Percentiles rank a stretch among this genome's conserved stretches.
Evolutionary conservation across 2,797 vertebrate genomes (phyloP).

Genomic region (Melanogrammus aeglefinus): DNA sequence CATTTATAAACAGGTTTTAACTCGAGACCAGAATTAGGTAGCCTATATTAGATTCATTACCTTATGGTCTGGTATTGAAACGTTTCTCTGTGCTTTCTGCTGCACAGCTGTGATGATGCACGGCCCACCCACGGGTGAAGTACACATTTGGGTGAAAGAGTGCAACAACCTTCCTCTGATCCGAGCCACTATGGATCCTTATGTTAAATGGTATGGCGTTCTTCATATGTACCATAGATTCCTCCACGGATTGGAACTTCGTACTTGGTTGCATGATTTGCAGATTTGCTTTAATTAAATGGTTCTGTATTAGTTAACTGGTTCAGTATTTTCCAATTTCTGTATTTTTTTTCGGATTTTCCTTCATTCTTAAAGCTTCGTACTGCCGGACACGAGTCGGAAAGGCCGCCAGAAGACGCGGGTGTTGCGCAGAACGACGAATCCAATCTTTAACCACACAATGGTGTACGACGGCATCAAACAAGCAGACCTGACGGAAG

Average conservation of each 20-base stretch:
- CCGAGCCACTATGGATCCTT: conserved; percentile 84
- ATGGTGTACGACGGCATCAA: conserved; percentile 97
- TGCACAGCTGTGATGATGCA: conserved; percentile 69
- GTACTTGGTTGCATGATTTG: not conserved
- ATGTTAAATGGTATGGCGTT: conserved; percentile 88
- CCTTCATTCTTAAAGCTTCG: conserved; percentile 70
- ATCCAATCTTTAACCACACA: conserved; percentile 92
- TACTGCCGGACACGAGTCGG: conserved; percentile 93
- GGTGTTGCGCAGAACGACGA: conserved; percentile 79
- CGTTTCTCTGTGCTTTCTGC: conserved; percentile 11
- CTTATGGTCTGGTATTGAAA: not conserved
- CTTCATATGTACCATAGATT: not conserved
- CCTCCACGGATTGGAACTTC: not conserved
- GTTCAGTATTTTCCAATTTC: not conserved
- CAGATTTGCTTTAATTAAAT: not conserved
- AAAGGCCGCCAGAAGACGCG: conserved; percentile 96
- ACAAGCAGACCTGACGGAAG: conserved; percentile 83
- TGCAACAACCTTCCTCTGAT: conserved; percentile 85
- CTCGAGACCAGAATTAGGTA: not conserved
- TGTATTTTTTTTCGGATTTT: not conserved
- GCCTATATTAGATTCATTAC: not conserved
- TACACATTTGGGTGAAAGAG: conserved; percentile 97
- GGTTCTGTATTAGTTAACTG: no score
- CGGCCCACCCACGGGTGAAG: conserved; percentile 77
- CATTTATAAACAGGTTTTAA: not conserved